phyloP scores from a whole-genome alignment of 2,888 invertebrate species.

The Muscina levida region DNA sequence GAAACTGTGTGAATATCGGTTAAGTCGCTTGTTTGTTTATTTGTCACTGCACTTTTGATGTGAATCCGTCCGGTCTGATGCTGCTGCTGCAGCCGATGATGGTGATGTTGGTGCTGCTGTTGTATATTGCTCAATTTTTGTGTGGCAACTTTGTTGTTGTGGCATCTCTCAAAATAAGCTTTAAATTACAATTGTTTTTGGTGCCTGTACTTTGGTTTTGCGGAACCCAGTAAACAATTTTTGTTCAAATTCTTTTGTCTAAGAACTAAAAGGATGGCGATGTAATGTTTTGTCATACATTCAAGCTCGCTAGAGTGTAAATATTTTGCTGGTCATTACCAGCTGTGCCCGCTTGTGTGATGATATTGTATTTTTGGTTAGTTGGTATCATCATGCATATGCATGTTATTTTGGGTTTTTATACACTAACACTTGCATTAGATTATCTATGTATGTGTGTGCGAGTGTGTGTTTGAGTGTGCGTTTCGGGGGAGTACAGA shows the following conservation, averaged over 20 bases:
- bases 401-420: conserved; percentile 24
- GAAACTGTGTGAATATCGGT: conserved; percentile 16
- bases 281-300: too few species aligned
- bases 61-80: too few species aligned
- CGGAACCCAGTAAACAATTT: background rate
- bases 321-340: conserved; percentile 12
- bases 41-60: conserved; percentile 11
- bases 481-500: background rate
- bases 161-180: conserved; percentile 28
- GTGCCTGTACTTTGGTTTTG: background rate
- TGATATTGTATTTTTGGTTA: conserved; percentile 11
- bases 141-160: too few species aligned
- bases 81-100: too few species aligned
- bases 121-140: background rate
- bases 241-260: background rate
- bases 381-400: conserved; percentile 30
- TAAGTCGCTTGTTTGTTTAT: conserved; percentile 30
- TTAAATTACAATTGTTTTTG: conserved; percentile 42
- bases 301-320: background rate
- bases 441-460: too few species aligned
- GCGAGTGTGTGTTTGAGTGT: background rate
- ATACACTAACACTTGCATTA: background rate
- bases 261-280: background rate
- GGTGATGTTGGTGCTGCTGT: background rate
- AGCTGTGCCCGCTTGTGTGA: conserved; percentile 12